phyloP scores from a whole-genome alignment of 1,140 invertebrate species.

The Orchesella cincta region DNA sequence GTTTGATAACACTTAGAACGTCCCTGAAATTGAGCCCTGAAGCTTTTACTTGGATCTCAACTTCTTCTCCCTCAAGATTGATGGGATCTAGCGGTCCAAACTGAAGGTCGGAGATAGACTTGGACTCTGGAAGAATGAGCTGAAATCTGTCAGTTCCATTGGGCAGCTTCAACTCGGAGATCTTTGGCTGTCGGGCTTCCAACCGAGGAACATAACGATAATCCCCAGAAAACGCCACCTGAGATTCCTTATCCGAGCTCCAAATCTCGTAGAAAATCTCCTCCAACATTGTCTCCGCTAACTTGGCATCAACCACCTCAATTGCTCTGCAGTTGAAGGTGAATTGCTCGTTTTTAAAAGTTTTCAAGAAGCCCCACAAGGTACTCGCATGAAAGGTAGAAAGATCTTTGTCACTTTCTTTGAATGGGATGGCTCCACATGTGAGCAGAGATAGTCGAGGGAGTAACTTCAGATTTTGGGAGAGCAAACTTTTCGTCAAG shows the following conservation, averaged over 20 bases:
- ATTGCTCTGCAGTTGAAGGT: not conserved
- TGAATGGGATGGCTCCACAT: not conserved
- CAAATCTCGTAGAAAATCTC: not conserved
- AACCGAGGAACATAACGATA: not conserved
- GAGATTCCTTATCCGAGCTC: not conserved
- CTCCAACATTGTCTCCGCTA: not conserved
- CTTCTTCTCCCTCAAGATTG: not conserved
- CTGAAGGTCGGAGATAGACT: not conserved
- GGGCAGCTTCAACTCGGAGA: not conserved
- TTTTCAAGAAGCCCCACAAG: not conserved
- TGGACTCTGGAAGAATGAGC: not conserved
- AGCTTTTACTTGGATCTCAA: constrained; percentile 18
- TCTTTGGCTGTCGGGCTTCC: not conserved
- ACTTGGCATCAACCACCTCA: not conserved
- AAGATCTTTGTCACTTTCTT: not conserved
- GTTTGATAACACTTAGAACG: constrained; percentile 8
- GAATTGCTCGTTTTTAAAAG: not conserved
- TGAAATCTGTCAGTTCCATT: not conserved
- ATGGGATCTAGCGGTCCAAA: not conserved
- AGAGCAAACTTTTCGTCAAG: not conserved
- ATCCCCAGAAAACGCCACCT: not conserved
- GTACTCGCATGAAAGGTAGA: not conserved
- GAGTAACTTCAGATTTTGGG: not conserved
- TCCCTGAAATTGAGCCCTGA: constrained; percentile 7
- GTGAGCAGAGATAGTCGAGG: not conserved